Base-by-base conservation (phyloP, 2,797 vertebrate genomes). In the Melanotaenia trifasciata region DNA sequence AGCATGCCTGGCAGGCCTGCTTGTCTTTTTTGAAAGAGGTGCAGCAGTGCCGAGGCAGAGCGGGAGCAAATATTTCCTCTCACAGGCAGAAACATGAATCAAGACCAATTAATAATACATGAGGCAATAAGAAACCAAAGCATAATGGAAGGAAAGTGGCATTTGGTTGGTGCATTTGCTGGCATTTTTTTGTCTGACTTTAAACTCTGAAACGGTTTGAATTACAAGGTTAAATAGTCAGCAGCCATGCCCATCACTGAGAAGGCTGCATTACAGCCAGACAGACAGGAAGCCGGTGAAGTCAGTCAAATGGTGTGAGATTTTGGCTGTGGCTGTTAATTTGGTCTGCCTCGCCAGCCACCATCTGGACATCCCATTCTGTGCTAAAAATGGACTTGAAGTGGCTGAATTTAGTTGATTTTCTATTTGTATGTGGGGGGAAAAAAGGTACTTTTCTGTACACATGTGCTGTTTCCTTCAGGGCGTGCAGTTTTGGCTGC, bases 1-100 rank as follows among this genome's bases (percentile, higher is more conserved):
- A 89, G 93, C 90, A 91, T 87, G 92, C 81, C 92, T 91, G 85
- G 56, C 76, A 75, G 67, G 83, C 80, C 84, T 70, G 77, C 66
- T 63, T 32, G 76, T 76, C 83, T 84, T 79, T 83, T 65, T 76
- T 72, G 65, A 79, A 77, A 80, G 77, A 74, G 59, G 70, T 64
- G 77, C 67, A 72, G 65, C 74, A 58, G 50, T 68, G 64, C 58
- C 67, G 59, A 84, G 74, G 74, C 67, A 58, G 72, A 14, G 61
- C 63, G 40, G 67, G 62, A 81, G 47, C 72, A 70, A 69, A 74
- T 68, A 70, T 16, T 53, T 45, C 62, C 56, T 59, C 64, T 71
- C 63, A 32, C 58, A 71, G 70, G 64, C 64, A 75, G 72, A 54
- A 75, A 64, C 72, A 38, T 58, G 45, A 53, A 67, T 74, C 5